phyloP scores from a whole-genome alignment of 2,797 vertebrate genomes.

The Enoplosus armatus region DNA sequence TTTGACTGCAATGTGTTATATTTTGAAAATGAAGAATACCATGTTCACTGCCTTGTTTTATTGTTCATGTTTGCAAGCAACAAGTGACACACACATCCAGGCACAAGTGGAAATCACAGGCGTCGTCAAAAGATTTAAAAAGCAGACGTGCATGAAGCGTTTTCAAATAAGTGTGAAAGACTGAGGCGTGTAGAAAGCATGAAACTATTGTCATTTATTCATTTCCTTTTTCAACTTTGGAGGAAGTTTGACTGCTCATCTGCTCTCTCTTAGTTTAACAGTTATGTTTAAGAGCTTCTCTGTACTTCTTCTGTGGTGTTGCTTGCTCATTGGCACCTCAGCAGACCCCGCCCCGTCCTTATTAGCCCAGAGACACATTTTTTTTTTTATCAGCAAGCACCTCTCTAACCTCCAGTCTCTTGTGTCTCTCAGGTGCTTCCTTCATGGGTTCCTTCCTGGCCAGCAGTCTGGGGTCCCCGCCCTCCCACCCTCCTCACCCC shows the following conservation, averaged over 20 bases:
- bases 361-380: neutral
- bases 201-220: neutral
- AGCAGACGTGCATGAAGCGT: neutral
- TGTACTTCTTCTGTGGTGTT: constrained; percentile 28
- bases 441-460: constrained; percentile 98
- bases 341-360: neutral
- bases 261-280: constrained; percentile 22
- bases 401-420: constrained; percentile 50
- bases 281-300: neutral
- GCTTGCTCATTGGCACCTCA: constrained; percentile 17
- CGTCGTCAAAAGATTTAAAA: neutral
- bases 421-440: constrained; percentile 87
- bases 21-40: neutral
- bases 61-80: constrained; percentile 7
- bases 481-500: constrained; percentile 88
- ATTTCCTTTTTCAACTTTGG: constrained; percentile 10
- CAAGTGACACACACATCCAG: constrained; percentile 2
- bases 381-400: constrained; percentile 17
- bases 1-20: neutral
- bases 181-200: neutral
- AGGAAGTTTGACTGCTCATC: constrained; percentile 17
- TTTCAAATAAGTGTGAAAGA: neutral
- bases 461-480: constrained; percentile 91
- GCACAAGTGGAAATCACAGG: neutral
- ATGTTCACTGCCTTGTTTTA: neutral